Percentiles rank a stretch among this genome's conserved stretches.
These are phyloP conservation scores for Dermochelys coriacea DNA, from an alignment of 2,797 vertebrate species.

Conservation along the genomic window DNA sequence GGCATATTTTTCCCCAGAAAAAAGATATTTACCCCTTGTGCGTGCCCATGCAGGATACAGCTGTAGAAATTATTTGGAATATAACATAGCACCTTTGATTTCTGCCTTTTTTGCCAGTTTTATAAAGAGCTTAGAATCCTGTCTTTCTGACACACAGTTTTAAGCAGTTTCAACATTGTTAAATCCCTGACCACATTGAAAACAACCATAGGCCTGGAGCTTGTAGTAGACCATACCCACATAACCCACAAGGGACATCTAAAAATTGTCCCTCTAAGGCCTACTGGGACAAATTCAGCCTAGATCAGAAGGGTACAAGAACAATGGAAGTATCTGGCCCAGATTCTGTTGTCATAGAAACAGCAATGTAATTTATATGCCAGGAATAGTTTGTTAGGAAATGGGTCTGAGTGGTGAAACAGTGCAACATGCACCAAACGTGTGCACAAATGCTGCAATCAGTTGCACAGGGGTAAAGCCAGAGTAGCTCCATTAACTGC, in stretches of 20 bases:
- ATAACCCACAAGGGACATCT: background rate
- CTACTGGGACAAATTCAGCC: background rate
- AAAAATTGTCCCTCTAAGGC: background rate
- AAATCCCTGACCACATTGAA: background rate
- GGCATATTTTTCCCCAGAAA: background rate
- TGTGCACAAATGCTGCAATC: background rate
- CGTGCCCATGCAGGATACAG: background rate
- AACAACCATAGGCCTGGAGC: background rate
- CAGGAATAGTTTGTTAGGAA: background rate
- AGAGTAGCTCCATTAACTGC: background rate
- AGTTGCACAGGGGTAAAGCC: background rate
- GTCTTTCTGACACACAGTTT: background rate
- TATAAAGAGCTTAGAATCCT: background rate
- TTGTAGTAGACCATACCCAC: background rate
- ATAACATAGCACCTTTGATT: background rate
- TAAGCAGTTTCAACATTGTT: background rate
- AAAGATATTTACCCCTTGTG: background rate
- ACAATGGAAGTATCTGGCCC: background rate
- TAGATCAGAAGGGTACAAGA: background rate
- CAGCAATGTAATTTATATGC: background rate
- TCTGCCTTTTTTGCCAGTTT: background rate
- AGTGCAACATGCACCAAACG: background rate
- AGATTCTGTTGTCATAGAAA: background rate
- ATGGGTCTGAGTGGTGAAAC: background rate
- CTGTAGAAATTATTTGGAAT: background rate